Evolutionary conservation across 2,797 vertebrate genomes (phyloP).

Genomic region (Acropternis orthonyx): DNA sequence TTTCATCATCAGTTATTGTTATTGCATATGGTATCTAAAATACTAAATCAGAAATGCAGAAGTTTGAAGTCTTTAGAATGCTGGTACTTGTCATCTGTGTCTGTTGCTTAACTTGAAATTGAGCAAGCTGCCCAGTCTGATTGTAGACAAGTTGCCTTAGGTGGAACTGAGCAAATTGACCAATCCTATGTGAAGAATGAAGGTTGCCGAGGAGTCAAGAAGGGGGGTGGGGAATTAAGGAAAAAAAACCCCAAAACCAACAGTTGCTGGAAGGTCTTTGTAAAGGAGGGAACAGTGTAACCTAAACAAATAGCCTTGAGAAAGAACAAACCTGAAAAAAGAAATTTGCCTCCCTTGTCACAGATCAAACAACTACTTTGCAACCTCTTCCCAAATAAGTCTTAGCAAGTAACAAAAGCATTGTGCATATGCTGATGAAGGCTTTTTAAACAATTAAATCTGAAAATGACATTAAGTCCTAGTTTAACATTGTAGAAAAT

Average conservation of each 20-base stretch:
- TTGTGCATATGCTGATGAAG: neutral
- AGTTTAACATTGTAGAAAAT: neutral
- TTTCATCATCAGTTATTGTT: neutral
- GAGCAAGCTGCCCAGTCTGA: neutral
- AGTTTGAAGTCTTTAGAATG: neutral
- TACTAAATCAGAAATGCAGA: neutral
- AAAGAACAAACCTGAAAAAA: neutral
- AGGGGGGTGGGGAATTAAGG: too few species aligned
- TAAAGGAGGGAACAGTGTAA: neutral
- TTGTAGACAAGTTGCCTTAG: neutral
- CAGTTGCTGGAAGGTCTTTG: neutral
- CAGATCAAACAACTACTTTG: neutral
- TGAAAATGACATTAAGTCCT: neutral
- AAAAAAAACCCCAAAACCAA: neutral
- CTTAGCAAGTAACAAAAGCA: neutral
- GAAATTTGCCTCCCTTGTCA: neutral
- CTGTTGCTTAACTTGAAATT: neutral
- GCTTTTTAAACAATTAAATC: neutral
- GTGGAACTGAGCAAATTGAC: conserved; percentile 15
- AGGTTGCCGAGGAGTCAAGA: neutral
- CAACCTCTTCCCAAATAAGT: neutral
- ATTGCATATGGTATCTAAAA: neutral
- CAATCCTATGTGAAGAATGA: neutral
- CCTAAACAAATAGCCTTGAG: neutral
- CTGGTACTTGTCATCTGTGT: neutral